Conservation (phyloP, 1,140 invertebrate species). For the Ceratitis capitata region DNA sequence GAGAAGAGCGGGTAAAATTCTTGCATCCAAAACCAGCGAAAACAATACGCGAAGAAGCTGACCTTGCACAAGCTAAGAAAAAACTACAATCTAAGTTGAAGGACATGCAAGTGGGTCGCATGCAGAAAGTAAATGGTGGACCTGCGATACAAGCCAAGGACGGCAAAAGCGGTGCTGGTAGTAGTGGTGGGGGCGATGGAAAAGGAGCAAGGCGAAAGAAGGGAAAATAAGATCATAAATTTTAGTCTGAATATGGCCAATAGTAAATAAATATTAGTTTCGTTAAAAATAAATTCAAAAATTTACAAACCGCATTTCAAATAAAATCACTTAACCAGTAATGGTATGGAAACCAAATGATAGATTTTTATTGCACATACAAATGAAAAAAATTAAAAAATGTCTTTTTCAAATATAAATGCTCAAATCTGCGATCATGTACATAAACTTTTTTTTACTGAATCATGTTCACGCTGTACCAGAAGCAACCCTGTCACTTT, state of each 20-base stretch:
- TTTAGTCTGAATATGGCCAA: not conserved
- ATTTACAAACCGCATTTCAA: no score
- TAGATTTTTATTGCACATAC: no score
- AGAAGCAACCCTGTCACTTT: not conserved
- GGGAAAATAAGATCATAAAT: slow-evolving; percentile 11
- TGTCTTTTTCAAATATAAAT: no score
- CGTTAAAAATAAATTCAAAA: no score
- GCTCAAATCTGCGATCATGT: not conserved
- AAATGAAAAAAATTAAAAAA: no score
- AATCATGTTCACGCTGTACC: not conserved
- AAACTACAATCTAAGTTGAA: slow-evolving; percentile 58
- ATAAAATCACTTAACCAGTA: no score
- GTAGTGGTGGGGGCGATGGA: slow-evolving; percentile 63
- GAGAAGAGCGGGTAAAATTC: slow-evolving; percentile 58
- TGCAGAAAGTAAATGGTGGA: slow-evolving; percentile 51
- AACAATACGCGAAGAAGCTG: slow-evolving; percentile 55
- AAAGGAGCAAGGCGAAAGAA: slow-evolving; percentile 59
- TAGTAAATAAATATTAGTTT: not conserved
- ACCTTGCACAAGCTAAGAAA: slow-evolving; percentile 58
- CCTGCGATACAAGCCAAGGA: not conserved
- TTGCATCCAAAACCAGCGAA: slow-evolving; percentile 58
- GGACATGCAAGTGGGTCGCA: slow-evolving; percentile 60
- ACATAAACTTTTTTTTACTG: no score
- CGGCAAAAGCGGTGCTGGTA: slow-evolving; percentile 56
- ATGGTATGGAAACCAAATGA: no score